Evolutionary conservation across 2,113 vertebrate genomes (phyloP).

Genomic region (Ivindomyrus marchei): DNA sequence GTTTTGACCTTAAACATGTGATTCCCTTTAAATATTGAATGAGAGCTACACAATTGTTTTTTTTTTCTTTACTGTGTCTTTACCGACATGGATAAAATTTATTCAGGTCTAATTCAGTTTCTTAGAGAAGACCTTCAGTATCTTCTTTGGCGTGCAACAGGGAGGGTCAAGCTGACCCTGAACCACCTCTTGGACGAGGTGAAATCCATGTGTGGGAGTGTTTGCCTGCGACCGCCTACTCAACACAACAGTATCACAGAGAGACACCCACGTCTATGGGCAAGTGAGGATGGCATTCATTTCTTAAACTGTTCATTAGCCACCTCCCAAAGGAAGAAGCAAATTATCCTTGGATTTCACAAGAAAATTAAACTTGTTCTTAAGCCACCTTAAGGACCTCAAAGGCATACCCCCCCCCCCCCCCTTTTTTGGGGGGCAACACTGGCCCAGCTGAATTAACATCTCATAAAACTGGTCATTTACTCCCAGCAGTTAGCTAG

Average conservation of each 20-base stretch:
- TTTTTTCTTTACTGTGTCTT: background rate
- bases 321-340: conserved; percentile 50
- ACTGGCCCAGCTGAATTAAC: conserved; percentile 65
- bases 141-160: background rate
- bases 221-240: background rate
- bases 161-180: background rate
- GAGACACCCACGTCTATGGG: background rate
- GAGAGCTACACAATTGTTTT: background rate
- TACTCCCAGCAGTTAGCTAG: conserved; percentile 63
- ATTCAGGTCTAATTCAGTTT: background rate
- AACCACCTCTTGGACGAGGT: background rate
- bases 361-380: conserved; percentile 65
- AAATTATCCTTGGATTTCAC: conserved; percentile 58
- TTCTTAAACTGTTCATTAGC: conserved; percentile 47
- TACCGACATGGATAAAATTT: background rate
- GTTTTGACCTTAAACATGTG: background rate
- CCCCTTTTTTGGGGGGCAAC: conserved; percentile 41
- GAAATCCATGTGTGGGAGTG: background rate
- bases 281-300: background rate
- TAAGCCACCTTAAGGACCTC: conserved; percentile 48
- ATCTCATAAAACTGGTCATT: conserved; percentile 71
- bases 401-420: conserved; percentile 49
- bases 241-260: background rate
- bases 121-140: background rate
- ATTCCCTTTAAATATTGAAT: background rate